phyloP scores from a whole-genome alignment of 2,797 vertebrate species.

The Oceanodroma leucorhoa region DNA sequence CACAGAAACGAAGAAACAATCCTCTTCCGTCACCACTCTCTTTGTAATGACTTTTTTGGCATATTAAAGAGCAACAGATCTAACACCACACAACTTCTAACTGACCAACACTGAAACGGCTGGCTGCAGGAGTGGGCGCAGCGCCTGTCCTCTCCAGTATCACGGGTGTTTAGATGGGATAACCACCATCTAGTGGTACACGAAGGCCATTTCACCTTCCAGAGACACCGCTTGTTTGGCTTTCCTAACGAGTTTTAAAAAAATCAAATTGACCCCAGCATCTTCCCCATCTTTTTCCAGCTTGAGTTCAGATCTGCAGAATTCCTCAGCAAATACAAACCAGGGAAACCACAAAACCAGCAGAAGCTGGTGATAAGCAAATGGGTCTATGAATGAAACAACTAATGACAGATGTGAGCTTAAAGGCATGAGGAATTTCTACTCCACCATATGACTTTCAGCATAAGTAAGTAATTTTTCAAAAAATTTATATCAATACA shows the following conservation, averaged over 20 bases:
- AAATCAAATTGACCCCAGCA: not conserved
- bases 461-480: not conserved
- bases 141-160: not conserved
- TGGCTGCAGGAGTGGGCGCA: accelerated
- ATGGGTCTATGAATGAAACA: not conserved
- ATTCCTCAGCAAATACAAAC: not conserved
- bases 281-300: not conserved
- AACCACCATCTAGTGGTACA: slow-evolving; percentile 45
- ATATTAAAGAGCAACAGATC: not conserved
- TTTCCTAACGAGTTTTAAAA: not conserved
- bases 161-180: not conserved
- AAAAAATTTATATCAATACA: not conserved
- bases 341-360: not conserved
- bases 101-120: not conserved
- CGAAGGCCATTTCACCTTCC: slow-evolving; percentile 24
- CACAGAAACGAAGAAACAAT: not conserved
- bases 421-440: not conserved
- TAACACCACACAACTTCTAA: not conserved
- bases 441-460: accelerated
- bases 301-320: not conserved
- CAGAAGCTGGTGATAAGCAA: not conserved
- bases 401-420: not conserved
- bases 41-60: not conserved
- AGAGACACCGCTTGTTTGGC: accelerated
- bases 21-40: not conserved